These are phyloP conservation scores for Vipera latastei DNA, from an alignment of 2,797 vertebrate genomes.

Conservation along the genomic window DNA sequence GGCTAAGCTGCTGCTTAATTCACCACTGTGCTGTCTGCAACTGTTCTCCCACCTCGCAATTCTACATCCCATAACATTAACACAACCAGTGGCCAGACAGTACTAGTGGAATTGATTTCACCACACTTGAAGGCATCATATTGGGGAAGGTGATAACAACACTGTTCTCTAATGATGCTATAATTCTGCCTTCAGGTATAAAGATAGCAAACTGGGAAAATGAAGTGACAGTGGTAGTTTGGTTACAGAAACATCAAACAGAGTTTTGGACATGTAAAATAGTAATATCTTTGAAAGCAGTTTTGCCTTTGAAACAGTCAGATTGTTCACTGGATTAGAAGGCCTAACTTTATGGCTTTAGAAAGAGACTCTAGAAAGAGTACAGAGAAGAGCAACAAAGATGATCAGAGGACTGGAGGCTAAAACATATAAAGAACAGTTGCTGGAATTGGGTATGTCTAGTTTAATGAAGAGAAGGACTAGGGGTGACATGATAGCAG, in stretches of 20 bases:
- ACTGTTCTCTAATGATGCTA: not conserved
- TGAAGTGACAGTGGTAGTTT: not conserved
- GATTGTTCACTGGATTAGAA: conserved; percentile 8
- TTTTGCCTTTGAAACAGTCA: conserved; percentile 26
- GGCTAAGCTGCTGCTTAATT: not conserved
- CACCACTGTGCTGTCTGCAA: not conserved
- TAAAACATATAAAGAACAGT: too few relatives aligned
- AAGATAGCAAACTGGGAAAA: not conserved
- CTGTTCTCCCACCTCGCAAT: not conserved
- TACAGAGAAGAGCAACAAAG: too few relatives aligned
- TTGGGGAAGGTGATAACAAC: not conserved
- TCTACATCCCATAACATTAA: not conserved
- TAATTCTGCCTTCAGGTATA: not conserved
- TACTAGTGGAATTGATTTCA: not conserved
- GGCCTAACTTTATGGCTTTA: conserved; percentile 1
- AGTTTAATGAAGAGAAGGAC: too few relatives aligned
- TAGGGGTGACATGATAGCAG: too few relatives aligned
- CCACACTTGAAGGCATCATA: not conserved
- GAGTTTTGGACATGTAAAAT: not conserved
- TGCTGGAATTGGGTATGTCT: too few relatives aligned
- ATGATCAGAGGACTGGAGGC: too few relatives aligned
- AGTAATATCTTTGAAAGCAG: conserved; percentile 12
- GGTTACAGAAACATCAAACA: not conserved
- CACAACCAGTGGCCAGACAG: not conserved
- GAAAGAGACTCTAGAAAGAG: too few relatives aligned